Evolutionary conservation across 2,797 vertebrate genomes (phyloP).

Genomic region (Sternotherus odoratus): DNA sequence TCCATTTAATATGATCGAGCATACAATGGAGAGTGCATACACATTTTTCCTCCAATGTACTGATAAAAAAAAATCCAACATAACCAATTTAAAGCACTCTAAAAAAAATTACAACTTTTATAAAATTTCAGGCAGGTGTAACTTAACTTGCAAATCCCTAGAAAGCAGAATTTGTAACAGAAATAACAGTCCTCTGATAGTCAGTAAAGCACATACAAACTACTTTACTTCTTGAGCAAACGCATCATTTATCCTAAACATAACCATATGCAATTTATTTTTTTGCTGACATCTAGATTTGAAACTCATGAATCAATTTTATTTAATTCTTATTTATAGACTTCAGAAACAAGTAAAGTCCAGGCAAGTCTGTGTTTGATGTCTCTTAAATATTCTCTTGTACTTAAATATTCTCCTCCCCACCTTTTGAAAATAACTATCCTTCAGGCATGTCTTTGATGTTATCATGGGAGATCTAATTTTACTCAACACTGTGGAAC

Average conservation of each 20-base stretch:
- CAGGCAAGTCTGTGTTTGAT: slow-evolving; percentile 81
- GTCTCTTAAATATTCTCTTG: slow-evolving; percentile 79
- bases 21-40: rapidly evolving
- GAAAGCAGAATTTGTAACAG: neutral
- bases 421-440: slow-evolving; percentile 76
- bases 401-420: slow-evolving; percentile 76
- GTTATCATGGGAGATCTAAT: slow-evolving; percentile 77
- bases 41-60: neutral
- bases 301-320: slow-evolving; percentile 82
- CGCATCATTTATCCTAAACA: slow-evolving; percentile 39
- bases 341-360: slow-evolving; percentile 78
- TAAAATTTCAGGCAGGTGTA: neutral
- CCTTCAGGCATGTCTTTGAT: slow-evolving; percentile 82
- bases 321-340: slow-evolving; percentile 82
- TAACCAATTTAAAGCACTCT: neutral
- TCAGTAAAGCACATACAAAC: neutral
- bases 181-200: neutral
- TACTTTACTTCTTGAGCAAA: neutral
- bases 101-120: neutral
- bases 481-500: slow-evolving; percentile 72
- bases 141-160: neutral
- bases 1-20: neutral
- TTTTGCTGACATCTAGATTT: slow-evolving; percentile 74
- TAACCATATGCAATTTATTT: slow-evolving; percentile 55
- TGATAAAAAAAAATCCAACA: neutral